phyloP scores from a whole-genome alignment of 2,888 invertebrate species.

The Himalopsyche tibetana region DNA sequence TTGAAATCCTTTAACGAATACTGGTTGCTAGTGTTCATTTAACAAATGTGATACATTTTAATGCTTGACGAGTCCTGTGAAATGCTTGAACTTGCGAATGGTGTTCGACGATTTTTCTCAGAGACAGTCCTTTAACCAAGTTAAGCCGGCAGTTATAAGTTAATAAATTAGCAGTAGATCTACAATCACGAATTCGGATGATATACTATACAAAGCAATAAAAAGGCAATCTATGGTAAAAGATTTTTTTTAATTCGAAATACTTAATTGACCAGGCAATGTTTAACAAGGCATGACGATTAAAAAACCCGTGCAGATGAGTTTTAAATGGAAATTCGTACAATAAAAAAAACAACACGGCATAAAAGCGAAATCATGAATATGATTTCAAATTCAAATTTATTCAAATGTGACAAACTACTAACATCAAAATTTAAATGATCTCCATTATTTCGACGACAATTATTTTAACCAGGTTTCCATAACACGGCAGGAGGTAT shows the following conservation, averaged over 20 bases:
- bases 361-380: not conserved
- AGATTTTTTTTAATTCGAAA: not conserved
- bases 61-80: too few relatives aligned
- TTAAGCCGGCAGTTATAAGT: too few relatives aligned
- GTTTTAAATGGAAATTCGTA: constrained; percentile 23
- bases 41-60: too few relatives aligned
- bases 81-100: too few relatives aligned
- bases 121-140: too few relatives aligned
- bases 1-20: too few relatives aligned
- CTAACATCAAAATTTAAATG: constrained; percentile 34
- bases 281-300: not conserved
- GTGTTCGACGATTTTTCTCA: too few relatives aligned
- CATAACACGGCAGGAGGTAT: constrained; percentile 37
- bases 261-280: not conserved
- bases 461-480: constrained; percentile 37
- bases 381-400: not conserved
- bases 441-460: constrained; percentile 34
- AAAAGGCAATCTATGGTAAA: not conserved
- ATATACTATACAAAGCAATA: not conserved
- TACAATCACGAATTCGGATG: too few relatives aligned
- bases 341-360: not conserved
- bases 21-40: too few relatives aligned
- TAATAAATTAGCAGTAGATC: too few relatives aligned
- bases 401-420: constrained; percentile 13
- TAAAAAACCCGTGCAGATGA: not conserved